These are phyloP conservation scores for Pseudomyrmex flavicornis DNA, from an alignment of 1,140 invertebrate species.

Conservation along the genomic window DNA sequence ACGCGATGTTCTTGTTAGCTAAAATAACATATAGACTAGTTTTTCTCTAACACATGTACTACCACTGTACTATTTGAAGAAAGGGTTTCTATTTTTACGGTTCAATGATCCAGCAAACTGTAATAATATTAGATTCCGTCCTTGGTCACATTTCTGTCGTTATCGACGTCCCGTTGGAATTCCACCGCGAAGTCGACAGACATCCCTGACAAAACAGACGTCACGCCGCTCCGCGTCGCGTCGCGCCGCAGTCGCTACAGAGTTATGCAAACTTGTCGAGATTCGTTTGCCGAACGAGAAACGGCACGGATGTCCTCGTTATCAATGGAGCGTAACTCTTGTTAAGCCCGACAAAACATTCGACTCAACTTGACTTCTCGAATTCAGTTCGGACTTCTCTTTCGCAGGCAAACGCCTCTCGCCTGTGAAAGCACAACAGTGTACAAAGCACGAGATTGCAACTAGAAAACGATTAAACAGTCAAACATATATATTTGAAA, in stretches of 20 bases:
- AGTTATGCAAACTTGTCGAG: slow-evolving; percentile 66
- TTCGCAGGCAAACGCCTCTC: slow-evolving; percentile 13
- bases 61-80: too few relatives aligned
- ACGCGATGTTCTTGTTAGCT: not conserved
- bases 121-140: slow-evolving; percentile 14
- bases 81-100: too few relatives aligned
- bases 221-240: slow-evolving; percentile 27
- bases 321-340: slow-evolving; percentile 64
- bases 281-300: slow-evolving; percentile 58
- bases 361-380: slow-evolving; percentile 47
- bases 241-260: slow-evolving; percentile 19
- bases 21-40: not conserved
- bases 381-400: slow-evolving; percentile 27
- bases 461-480: slow-evolving; percentile 31
- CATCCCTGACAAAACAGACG: slow-evolving; percentile 54
- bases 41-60: not conserved
- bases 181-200: slow-evolving; percentile 14
- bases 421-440: slow-evolving; percentile 42
- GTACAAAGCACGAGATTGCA: slow-evolving; percentile 34
- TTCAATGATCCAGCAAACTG: not conserved
- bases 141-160: slow-evolving; percentile 15
- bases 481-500: slow-evolving; percentile 14
- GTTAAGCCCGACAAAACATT: slow-evolving; percentile 64
- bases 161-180: slow-evolving; percentile 32
- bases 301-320: slow-evolving; percentile 54